A percentile compares a stretch with the other conserved stretches of the same genome.
Evolutionary conservation across 2,888 invertebrate species (phyloP).

Genomic region (Chrysotoxum bicinctum): DNA sequence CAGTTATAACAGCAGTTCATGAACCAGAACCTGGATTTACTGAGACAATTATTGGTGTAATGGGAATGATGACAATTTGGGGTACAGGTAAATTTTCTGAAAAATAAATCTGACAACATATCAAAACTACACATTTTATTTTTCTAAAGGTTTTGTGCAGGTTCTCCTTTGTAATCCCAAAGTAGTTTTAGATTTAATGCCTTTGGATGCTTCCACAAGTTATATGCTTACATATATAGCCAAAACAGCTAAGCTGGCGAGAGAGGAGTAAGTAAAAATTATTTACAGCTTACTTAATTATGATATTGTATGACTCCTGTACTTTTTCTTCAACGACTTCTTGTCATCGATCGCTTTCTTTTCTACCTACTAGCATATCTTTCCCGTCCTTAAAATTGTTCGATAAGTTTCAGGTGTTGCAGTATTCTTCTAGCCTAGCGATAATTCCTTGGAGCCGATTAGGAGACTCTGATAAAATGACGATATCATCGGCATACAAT

Average conservation of each 20-base stretch:
- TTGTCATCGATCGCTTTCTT: too few relatives aligned
- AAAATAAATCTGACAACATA: background rate
- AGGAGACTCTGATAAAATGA: too few relatives aligned
- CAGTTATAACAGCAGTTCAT: background rate
- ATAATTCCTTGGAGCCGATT: too few relatives aligned
- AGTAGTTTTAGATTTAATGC: background rate
- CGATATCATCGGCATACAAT: too few relatives aligned
- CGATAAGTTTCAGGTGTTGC: too few relatives aligned
- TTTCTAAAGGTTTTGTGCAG: background rate
- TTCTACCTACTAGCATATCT: too few relatives aligned
- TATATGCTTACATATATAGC: background rate
- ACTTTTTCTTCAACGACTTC: too few relatives aligned
- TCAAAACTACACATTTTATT: background rate
- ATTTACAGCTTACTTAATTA: too few relatives aligned
- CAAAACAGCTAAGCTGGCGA: background rate
- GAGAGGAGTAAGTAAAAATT: background rate
- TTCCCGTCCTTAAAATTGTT: too few relatives aligned
- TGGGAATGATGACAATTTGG: background rate
- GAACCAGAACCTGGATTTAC: background rate
- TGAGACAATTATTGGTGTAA: background rate
- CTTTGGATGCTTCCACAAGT: background rate
- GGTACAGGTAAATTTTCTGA: background rate
- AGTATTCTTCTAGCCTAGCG: too few relatives aligned
- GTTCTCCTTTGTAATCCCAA: background rate
- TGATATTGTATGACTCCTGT: too few relatives aligned